phyloP scores from a whole-genome alignment of 2,113 vertebrate genomes.

The Sinocyclocheilus anshuiensis region DNA sequence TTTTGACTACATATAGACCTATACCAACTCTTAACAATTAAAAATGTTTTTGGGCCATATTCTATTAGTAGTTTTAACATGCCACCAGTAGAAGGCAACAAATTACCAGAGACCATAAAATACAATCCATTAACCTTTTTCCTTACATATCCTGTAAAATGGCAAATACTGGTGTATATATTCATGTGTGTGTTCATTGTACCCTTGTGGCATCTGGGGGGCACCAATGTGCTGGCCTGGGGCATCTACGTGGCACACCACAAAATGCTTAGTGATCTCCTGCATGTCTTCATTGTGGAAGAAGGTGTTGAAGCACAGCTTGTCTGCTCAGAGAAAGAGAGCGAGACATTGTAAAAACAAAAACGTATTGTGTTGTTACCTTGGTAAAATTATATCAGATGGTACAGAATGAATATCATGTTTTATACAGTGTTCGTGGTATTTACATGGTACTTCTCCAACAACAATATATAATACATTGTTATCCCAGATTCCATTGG shows the following conservation, averaged over 20 bases:
- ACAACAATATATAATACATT: not conserved
- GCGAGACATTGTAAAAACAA: not conserved
- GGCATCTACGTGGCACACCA: constrained; percentile 94
- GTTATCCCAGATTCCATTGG: not conserved
- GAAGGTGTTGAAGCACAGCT: constrained; percentile 95
- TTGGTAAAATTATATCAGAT: not conserved
- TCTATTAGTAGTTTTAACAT: too few relatives aligned
- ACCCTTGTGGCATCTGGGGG: constrained; percentile 93
- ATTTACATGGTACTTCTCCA: not conserved
- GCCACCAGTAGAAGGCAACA: too few relatives aligned
- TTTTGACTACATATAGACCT: too few relatives aligned
- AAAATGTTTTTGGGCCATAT: too few relatives aligned
- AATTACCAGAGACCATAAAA: too few relatives aligned
- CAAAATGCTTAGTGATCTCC: constrained; percentile 98
- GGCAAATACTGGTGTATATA: not conserved
- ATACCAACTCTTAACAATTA: too few relatives aligned
- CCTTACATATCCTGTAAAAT: not conserved
- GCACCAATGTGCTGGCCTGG: constrained; percentile 91
- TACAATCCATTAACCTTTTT: too few relatives aligned
- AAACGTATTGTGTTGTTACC: not conserved
- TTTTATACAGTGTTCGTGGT: not conserved
- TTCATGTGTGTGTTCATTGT: constrained; percentile 42
- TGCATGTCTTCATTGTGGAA: constrained; percentile 98
- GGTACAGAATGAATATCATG: not conserved
- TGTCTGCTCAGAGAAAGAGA: constrained; percentile 81